A percentile compares a stretch with the other conserved stretches of the same genome.
These are phyloP conservation scores for Meliscaeva auricollis DNA, from an alignment of 2,888 invertebrate species.

Conservation along the genomic window DNA sequence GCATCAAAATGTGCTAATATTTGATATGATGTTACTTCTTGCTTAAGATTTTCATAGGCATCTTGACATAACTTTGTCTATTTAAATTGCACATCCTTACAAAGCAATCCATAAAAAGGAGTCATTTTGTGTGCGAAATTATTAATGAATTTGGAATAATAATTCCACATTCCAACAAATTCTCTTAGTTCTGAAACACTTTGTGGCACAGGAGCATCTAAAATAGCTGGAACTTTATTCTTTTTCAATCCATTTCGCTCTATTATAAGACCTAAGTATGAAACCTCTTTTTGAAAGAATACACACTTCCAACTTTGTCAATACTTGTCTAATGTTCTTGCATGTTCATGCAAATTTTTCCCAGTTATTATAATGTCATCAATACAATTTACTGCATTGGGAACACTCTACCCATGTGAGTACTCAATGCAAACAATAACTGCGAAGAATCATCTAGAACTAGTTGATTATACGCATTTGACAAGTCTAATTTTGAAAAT, in stretches of 20 bases:
- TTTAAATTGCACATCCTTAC: background rate
- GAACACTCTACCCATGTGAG: constrained; percentile 6
- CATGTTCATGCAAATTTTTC: constrained; percentile 3
- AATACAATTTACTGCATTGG: background rate
- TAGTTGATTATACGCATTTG: constrained; percentile 80
- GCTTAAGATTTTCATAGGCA: background rate
- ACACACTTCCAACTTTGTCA: no score
- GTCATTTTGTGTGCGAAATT: background rate
- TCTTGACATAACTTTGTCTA: background rate
- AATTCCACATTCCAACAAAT: constrained; percentile 22
- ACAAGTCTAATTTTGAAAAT: constrained; percentile 78
- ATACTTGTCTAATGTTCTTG: background rate
- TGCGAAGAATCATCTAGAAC: constrained; percentile 77
- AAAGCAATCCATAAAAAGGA: background rate
- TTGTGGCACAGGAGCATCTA: constrained; percentile 21
- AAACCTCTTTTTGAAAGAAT: no score
- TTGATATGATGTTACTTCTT: background rate
- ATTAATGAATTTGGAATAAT: constrained; percentile 23
- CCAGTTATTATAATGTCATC: constrained; percentile 23
- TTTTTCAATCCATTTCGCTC: no score
- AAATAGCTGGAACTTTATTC: no score
- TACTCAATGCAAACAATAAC: constrained; percentile 77
- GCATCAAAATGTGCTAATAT: constrained; percentile 38
- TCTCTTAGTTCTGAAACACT: background rate
- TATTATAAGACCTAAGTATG: no score